Percentiles rank a stretch among this genome's conserved stretches.
Evolutionary conservation across 2,888 invertebrate species (phyloP).

Genomic region (Noctua janthina): DNA sequence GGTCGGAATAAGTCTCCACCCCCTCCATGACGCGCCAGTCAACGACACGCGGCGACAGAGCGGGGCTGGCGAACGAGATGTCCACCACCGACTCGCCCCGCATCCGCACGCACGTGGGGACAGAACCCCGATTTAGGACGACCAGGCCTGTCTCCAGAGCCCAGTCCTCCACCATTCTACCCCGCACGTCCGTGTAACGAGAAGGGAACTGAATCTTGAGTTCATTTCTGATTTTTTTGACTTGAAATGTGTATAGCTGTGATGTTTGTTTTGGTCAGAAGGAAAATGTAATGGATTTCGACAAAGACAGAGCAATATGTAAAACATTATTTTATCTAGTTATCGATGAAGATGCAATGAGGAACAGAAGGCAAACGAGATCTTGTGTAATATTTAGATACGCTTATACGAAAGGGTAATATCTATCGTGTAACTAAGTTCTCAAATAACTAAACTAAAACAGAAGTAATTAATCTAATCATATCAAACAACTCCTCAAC

Average conservation of each 20-base stretch:
- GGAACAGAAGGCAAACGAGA: background rate
- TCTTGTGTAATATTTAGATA: background rate
- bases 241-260: slow-evolving; percentile 19
- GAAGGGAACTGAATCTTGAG: slow-evolving; percentile 61
- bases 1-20: too few relatives aligned
- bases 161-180: too few relatives aligned
- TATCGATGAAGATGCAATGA: background rate
- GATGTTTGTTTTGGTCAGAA: slow-evolving; percentile 21
- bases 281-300: background rate
- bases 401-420: background rate
- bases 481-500: slow-evolving; percentile 12
- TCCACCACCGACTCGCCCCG: too few relatives aligned
- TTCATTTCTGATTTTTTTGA: slow-evolving; percentile 63
- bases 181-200: too few relatives aligned
- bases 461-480: slow-evolving; percentile 12
- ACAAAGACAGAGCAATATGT: background rate
- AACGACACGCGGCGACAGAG: too few relatives aligned
- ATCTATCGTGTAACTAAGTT: slow-evolving; percentile 3
- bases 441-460: slow-evolving; percentile 5
- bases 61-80: too few relatives aligned
- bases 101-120: too few relatives aligned
- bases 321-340: background rate
- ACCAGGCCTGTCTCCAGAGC: too few relatives aligned
- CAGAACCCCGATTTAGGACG: too few relatives aligned
- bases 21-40: too few relatives aligned